phyloP scores from a whole-genome alignment of 1,140 invertebrate species.

The Palaemon carinicauda region DNA sequence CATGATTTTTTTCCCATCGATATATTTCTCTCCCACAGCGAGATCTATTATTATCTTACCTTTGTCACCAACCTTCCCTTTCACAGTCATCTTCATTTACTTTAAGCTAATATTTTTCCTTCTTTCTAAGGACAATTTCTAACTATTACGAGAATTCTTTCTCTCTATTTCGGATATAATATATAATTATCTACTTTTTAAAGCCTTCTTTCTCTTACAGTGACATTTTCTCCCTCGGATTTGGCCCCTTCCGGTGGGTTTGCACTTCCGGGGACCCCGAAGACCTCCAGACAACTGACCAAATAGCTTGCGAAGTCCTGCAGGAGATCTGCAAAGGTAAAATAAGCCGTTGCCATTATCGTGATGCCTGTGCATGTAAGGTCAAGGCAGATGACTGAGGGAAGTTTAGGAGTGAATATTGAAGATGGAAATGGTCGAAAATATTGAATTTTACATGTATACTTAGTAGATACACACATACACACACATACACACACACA shows the following conservation, averaged over 20 bases:
- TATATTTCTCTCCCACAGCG: too few species aligned
- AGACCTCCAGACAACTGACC: slow-evolving; percentile 72
- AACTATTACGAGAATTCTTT: too few species aligned
- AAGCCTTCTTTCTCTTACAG: slow-evolving; percentile 61
- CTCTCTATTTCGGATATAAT: too few species aligned
- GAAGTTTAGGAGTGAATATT: background rate
- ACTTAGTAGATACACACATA: too few species aligned
- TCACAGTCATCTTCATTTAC: too few species aligned
- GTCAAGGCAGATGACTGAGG: background rate
- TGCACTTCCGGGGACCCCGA: slow-evolving; percentile 70
- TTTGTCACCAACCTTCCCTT: too few species aligned
- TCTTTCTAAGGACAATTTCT: too few species aligned
- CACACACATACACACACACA: background rate
- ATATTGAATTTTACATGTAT: background rate
- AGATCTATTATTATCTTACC: too few species aligned
- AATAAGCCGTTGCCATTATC: background rate
- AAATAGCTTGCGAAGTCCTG: slow-evolving; percentile 70
- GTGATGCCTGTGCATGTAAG: background rate
- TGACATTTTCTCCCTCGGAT: slow-evolving; percentile 77
- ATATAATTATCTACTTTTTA: too few species aligned
- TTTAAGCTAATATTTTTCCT: too few species aligned
- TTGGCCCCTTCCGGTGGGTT: slow-evolving; percentile 79
- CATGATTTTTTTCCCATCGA: too few species aligned
- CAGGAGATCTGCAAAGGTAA: slow-evolving; percentile 65
- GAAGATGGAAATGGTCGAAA: background rate